Conservation (phyloP, 2,888 invertebrate genomes). For the Noctua janthe region DNA sequence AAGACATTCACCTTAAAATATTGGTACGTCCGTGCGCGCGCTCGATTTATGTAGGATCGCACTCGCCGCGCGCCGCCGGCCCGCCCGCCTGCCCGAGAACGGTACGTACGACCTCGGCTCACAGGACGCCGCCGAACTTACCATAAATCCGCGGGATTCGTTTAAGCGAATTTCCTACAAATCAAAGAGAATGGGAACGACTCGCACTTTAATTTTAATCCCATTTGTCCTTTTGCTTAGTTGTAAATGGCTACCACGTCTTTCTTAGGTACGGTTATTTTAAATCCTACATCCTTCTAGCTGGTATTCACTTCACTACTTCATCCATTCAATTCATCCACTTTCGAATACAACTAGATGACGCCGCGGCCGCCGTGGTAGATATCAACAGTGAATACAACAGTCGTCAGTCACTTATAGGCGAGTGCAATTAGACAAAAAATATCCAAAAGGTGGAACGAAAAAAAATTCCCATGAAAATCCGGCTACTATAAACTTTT, state of each 20-base stretch:
- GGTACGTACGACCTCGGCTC: not conserved
- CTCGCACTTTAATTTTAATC: slow-evolving; percentile 47
- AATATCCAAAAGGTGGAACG: too few relatives aligned
- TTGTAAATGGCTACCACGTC: slow-evolving; percentile 10
- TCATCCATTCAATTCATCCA: not conserved
- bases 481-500: too few relatives aligned
- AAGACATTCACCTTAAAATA: slow-evolving; percentile 72
- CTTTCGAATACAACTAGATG: not conserved
- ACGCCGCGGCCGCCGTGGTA: too few relatives aligned
- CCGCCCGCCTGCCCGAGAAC: slow-evolving; percentile 7
- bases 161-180: slow-evolving; percentile 43
- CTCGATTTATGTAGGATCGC: slow-evolving; percentile 51
- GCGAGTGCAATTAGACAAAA: too few relatives aligned
- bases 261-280: not conserved
- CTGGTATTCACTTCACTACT: not conserved
- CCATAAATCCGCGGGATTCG: slow-evolving; percentile 39
- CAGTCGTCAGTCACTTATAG: not conserved
- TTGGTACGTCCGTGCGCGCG: slow-evolving; percentile 57
- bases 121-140: slow-evolving; percentile 3
- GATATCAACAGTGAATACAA: not conserved
- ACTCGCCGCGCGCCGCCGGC: slow-evolving; percentile 12
- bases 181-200: slow-evolving; percentile 34
- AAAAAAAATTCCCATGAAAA: too few relatives aligned
- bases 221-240: slow-evolving; percentile 26
- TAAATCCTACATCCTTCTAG: slow-evolving; percentile 1